A percentile compares a stretch with the other conserved stretches of the same genome.
These are phyloP conservation scores for Euwallacea similis DNA, from an alignment of 1,140 invertebrate species.

Conservation along the genomic window DNA sequence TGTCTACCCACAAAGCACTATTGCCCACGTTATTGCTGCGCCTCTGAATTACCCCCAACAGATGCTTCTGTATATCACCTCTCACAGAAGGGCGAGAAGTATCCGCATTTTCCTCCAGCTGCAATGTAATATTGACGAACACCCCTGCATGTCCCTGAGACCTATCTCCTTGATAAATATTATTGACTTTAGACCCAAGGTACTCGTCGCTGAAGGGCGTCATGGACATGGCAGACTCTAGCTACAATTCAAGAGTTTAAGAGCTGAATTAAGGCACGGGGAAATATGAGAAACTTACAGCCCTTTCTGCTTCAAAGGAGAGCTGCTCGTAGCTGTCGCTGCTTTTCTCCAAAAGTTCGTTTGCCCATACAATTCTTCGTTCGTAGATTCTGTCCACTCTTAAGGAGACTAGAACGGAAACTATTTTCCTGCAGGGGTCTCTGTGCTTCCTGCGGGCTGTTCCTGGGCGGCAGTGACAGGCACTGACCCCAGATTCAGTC, in stretches of 20 bases:
- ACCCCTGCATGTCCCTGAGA: constrained; percentile 69
- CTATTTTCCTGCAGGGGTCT: constrained; percentile 77
- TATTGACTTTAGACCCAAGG: constrained; percentile 77
- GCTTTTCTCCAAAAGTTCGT: constrained; percentile 70
- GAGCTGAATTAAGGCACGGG: constrained; percentile 2
- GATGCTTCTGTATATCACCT: constrained; percentile 77
- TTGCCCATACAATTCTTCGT: constrained; percentile 73
- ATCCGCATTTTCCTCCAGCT: constrained; percentile 71
- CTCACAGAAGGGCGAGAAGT: constrained; percentile 68
- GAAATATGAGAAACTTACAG: constrained; percentile 62
- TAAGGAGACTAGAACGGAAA: constrained; percentile 77
- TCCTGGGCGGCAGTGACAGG: constrained; percentile 84
- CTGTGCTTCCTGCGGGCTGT: constrained; percentile 77
- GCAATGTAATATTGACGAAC: constrained; percentile 81
- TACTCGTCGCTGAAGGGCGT: constrained; percentile 86
- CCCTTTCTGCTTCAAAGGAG: constrained; percentile 79
- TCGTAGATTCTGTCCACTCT: constrained; percentile 83
- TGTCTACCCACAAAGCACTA: constrained; percentile 80
- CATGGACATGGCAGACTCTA: constrained; percentile 88
- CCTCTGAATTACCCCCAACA: constrained; percentile 79
- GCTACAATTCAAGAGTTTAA: constrained; percentile 56
- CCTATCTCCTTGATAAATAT: constrained; percentile 73
- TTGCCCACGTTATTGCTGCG: constrained; percentile 84
- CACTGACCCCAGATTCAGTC: constrained; percentile 87
- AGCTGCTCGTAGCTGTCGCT: constrained; percentile 81